Evolutionary conservation across 2,888 invertebrate genomes (phyloP).

Genomic region (Microplitis manilae): DNA sequence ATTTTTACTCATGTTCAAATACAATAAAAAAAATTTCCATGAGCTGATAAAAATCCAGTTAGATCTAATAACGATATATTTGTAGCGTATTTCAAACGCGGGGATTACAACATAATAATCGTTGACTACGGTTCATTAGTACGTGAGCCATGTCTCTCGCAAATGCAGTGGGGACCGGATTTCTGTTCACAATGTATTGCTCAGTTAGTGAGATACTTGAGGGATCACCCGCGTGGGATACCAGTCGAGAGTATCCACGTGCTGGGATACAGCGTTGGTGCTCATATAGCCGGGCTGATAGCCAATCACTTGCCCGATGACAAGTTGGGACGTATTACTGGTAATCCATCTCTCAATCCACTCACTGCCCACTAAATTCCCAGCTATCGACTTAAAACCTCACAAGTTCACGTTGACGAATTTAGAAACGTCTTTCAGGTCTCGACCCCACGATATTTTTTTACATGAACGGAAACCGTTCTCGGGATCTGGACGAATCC

Average conservation of each 20-base stretch:
- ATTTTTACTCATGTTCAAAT: too few species aligned
- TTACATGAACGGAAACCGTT: conserved; percentile 86
- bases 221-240: conserved; percentile 84
- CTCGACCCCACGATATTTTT: conserved; percentile 89
- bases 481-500: conserved; percentile 83
- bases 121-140: conserved; percentile 88
- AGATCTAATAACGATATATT: conserved; percentile 32
- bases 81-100: conserved; percentile 82
- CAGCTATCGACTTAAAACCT: background rate
- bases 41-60: background rate
- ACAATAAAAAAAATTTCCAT: background rate
- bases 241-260: conserved; percentile 84
- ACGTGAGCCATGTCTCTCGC: conserved; percentile 87
- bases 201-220: conserved; percentile 84
- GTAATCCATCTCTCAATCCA: conserved; percentile 65
- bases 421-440: conserved; percentile 72
- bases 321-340: conserved; percentile 88
- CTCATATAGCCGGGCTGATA: conserved; percentile 87
- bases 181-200: conserved; percentile 81
- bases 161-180: conserved; percentile 75
- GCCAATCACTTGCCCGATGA: conserved; percentile 85
- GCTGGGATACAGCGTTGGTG: conserved; percentile 90
- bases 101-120: conserved; percentile 88
- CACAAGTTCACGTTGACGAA: conserved; percentile 15
- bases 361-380: background rate